phyloP scores from a whole-genome alignment of 2,888 invertebrate genomes.

The Drosophila peninsularis region DNA sequence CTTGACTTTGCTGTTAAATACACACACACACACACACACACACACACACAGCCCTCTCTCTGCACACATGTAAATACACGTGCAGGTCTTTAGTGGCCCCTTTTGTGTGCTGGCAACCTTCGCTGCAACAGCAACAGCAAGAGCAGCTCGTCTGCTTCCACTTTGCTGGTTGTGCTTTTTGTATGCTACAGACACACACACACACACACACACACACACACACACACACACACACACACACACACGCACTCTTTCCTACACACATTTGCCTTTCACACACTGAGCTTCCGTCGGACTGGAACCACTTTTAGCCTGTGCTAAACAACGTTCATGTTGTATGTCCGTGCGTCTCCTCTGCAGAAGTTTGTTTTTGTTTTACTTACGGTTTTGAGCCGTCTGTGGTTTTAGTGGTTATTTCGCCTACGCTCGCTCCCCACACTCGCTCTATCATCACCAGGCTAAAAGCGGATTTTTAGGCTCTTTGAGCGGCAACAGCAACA shows the following conservation, averaged over 20 bases:
- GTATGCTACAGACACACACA: constrained; percentile 41
- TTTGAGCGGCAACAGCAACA: constrained; percentile 26
- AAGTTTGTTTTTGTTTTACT: constrained; percentile 63
- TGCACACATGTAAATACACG: constrained; percentile 38
- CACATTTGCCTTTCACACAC: constrained; percentile 19
- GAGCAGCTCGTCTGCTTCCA: constrained; percentile 15
- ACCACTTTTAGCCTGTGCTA: constrained; percentile 43
- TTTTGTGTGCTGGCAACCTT: constrained; percentile 47
- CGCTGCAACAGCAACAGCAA: constrained; percentile 7
- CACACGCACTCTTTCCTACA: not conserved
- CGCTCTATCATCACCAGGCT: constrained; percentile 19
- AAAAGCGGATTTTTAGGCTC: constrained; percentile 33
- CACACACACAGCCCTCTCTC: constrained; percentile 9
- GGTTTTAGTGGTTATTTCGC: constrained; percentile 38
- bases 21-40: constrained; percentile 33
- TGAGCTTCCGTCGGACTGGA: constrained; percentile 26
- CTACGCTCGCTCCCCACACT: constrained; percentile 16
- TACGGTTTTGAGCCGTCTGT: constrained; percentile 68
- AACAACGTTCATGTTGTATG: constrained; percentile 33
- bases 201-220: too few species aligned
- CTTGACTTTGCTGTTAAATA: constrained; percentile 74
- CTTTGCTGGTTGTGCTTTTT: constrained; percentile 61
- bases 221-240: not conserved
- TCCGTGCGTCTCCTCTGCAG: constrained; percentile 40
- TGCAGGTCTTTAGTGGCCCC: constrained; percentile 60